Conservation (phyloP, 2,888 invertebrate genomes). For the Autographa gamma region DNA sequence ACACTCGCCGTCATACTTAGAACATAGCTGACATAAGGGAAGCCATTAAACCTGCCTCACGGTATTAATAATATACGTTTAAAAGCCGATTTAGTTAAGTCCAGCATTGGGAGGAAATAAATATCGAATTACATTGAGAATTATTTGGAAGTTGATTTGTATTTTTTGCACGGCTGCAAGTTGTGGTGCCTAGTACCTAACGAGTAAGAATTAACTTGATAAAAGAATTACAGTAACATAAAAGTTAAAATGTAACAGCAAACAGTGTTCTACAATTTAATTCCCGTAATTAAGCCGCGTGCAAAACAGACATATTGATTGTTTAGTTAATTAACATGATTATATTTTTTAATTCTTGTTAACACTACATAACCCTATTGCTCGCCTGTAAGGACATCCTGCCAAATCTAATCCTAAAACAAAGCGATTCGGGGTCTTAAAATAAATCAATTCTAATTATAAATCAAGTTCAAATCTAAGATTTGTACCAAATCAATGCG, state of each 20-base stretch:
- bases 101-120: constrained; percentile 51
- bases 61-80: constrained; percentile 67
- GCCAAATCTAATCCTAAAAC: not conserved
- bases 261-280: not conserved
- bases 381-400: too few relatives aligned
- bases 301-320: not conserved
- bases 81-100: constrained; percentile 64
- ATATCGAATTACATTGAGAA: constrained; percentile 55
- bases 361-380: too few relatives aligned
- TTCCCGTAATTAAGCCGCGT: not conserved
- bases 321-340: too few relatives aligned
- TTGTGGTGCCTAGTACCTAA: not conserved
- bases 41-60: constrained; percentile 74
- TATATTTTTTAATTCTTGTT: too few relatives aligned
- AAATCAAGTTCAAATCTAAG: constrained; percentile 11
- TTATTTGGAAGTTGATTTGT: constrained; percentile 13
- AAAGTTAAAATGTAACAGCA: not conserved
- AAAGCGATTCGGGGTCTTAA: not conserved
- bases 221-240: not conserved
- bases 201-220: not conserved
- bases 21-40: constrained; percentile 72
- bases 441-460: not conserved
- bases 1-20: constrained; percentile 65
- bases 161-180: constrained; percentile 29
- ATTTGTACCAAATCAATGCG: constrained; percentile 47